These are phyloP conservation scores for Esox lucius DNA, from an alignment of 2,797 vertebrate species.

Conservation along the genomic window DNA sequence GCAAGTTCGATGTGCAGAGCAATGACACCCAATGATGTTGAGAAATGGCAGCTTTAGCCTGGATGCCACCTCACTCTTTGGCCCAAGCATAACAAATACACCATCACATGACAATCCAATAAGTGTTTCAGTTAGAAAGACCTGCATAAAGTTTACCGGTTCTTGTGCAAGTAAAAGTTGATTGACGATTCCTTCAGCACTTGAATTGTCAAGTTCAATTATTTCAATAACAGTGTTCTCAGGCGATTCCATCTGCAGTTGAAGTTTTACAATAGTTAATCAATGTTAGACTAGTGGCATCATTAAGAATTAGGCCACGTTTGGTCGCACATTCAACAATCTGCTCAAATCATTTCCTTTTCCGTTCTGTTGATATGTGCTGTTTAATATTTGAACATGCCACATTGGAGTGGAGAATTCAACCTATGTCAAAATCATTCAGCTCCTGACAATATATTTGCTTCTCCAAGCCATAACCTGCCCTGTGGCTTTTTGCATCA, in stretches of 20 bases:
- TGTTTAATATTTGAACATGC: not conserved
- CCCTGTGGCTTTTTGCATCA: not conserved
- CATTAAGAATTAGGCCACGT: not conserved
- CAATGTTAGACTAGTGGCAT: constrained; percentile 10
- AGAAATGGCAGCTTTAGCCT: too few relatives aligned
- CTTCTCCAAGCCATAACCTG: not conserved
- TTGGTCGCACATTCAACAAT: not conserved
- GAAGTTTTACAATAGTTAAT: constrained; percentile 14
- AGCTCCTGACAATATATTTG: not conserved
- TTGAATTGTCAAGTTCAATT: too few relatives aligned
- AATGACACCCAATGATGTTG: constrained; percentile 17
- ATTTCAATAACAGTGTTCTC: constrained; percentile 19
- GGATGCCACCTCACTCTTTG: not conserved
- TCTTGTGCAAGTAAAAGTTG: too few relatives aligned
- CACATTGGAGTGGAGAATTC: constrained; percentile 1
- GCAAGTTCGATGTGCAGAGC: constrained; percentile 14
- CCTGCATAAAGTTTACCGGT: constrained; percentile 14
- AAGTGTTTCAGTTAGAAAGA: constrained; percentile 8
- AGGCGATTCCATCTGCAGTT: constrained; percentile 14
- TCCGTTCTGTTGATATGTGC: constrained; percentile 1
- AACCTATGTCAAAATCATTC: not conserved
- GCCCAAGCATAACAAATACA: constrained; percentile 18
- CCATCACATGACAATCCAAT: not conserved
- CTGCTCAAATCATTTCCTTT: not conserved
- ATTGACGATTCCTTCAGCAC: too few relatives aligned